These are phyloP conservation scores for Helicolenus hilgendorfi DNA, from an alignment of 2,797 vertebrate species.

Conservation along the genomic window DNA sequence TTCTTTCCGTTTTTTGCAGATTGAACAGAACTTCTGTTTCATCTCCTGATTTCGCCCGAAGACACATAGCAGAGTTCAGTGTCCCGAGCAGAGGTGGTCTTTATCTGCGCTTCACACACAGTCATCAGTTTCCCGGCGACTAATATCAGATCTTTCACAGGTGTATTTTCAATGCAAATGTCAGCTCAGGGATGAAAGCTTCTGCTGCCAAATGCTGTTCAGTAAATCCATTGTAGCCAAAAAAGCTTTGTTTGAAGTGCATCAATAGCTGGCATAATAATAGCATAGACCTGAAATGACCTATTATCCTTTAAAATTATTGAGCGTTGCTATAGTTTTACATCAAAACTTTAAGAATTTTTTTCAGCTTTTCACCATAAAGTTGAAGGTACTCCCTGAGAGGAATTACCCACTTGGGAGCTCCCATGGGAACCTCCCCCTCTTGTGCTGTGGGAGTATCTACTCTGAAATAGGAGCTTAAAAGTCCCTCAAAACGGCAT, in stretches of 20 bases:
- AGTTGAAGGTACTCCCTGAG: too few relatives aligned
- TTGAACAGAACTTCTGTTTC: conserved; percentile 57
- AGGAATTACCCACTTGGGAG: too few relatives aligned
- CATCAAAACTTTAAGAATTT: neutral
- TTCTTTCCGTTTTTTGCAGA: neutral
- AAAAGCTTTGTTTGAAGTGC: conserved; percentile 9
- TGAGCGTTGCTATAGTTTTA: neutral
- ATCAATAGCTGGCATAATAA: conserved; percentile 14
- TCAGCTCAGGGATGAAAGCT: conserved; percentile 34
- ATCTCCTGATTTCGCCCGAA: conserved; percentile 57
- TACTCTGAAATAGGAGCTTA: neutral
- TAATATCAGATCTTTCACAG: conserved; percentile 35
- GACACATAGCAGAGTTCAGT: conserved; percentile 48
- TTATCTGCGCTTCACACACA: conserved; percentile 31
- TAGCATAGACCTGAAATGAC: neutral
- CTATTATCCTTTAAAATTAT: neutral
- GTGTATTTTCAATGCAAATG: conserved; percentile 52
- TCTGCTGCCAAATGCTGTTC: conserved; percentile 11
- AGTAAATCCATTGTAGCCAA: neutral
- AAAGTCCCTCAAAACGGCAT: neutral
- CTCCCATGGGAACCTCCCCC: too few relatives aligned
- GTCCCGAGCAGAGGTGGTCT: conserved; percentile 40
- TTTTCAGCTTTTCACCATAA: neutral
- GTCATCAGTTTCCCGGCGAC: conserved; percentile 31
- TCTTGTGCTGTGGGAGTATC: neutral